These are phyloP conservation scores for Mythimna impura DNA, from an alignment of 2,888 invertebrate genomes.

Conservation along the genomic window DNA sequence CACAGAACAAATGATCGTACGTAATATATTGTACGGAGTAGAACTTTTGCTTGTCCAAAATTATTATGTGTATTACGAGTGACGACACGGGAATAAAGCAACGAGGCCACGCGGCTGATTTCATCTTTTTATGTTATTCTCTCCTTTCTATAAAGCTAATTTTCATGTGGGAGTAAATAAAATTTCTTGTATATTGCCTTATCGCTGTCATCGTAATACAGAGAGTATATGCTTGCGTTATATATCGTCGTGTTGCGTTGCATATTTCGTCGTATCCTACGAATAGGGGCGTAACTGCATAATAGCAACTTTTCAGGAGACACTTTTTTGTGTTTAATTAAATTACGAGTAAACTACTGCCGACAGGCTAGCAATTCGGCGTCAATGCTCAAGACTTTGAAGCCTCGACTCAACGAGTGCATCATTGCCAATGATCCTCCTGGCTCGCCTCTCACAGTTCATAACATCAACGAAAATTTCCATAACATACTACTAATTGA, in stretches of 20 bases:
- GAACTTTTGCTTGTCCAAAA: constrained; percentile 5
- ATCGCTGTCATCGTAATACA: background rate
- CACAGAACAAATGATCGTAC: no score
- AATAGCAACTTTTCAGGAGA: no score
- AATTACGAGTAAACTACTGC: no score
- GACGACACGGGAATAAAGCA: constrained; percentile 25
- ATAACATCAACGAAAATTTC: constrained; percentile 12
- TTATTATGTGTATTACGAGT: background rate
- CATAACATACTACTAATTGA: constrained; percentile 16
- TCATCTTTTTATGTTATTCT: constrained; percentile 41
- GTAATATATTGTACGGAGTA: background rate
- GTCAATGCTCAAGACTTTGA: no score
- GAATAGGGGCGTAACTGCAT: no score
- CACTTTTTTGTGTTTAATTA: no score
- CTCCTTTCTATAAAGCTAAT: constrained; percentile 43
- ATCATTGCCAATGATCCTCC: no score
- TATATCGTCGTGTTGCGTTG: no score
- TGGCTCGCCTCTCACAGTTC: no score
- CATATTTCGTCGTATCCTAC: no score
- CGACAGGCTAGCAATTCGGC: no score
- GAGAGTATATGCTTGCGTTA: background rate
- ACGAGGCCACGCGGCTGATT: constrained; percentile 39
- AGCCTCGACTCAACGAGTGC: no score
- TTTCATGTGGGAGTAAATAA: constrained; percentile 35
- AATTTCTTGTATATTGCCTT: constrained; percentile 18